Conservation (phyloP, 2,113 vertebrate genomes). For the Gymnobelideus leadbeateri region DNA sequence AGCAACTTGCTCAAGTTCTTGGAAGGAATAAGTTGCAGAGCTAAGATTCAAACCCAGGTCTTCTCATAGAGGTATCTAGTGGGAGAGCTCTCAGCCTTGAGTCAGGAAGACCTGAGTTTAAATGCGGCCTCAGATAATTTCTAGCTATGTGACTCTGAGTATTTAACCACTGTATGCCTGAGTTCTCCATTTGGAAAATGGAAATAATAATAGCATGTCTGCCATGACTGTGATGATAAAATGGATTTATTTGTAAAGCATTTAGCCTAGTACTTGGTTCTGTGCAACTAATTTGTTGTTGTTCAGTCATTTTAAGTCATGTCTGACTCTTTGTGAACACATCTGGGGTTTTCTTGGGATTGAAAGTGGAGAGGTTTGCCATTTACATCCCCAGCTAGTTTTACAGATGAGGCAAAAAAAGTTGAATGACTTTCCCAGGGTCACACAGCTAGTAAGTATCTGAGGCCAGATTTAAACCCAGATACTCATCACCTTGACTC, state of each 20-base stretch:
- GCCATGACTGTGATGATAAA: background rate
- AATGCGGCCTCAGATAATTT: background rate
- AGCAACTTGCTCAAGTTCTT: background rate
- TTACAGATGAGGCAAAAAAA: too few relatives aligned
- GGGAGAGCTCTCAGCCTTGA: background rate
- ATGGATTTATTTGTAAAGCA: background rate
- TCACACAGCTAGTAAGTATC: too few relatives aligned
- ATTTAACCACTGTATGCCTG: background rate
- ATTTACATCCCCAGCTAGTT: too few relatives aligned
- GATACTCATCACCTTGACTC: too few relatives aligned
- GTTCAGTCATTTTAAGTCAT: too few relatives aligned
- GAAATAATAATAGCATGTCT: background rate
- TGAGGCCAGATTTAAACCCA: too few relatives aligned
- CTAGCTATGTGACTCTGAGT: background rate
- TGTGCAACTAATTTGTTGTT: background rate
- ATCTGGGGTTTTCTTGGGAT: too few relatives aligned
- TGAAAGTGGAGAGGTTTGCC: too few relatives aligned
- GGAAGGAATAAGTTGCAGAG: background rate
- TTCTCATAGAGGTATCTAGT: background rate
- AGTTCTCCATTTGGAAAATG: background rate
- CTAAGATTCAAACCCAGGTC: background rate
- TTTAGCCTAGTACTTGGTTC: background rate
- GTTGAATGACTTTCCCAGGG: too few relatives aligned
- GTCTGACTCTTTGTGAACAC: too few relatives aligned
- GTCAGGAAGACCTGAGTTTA: background rate